Base-by-base conservation (phyloP, 2,888 invertebrate genomes). In the Pycnomerus fuliginosus region DNA sequence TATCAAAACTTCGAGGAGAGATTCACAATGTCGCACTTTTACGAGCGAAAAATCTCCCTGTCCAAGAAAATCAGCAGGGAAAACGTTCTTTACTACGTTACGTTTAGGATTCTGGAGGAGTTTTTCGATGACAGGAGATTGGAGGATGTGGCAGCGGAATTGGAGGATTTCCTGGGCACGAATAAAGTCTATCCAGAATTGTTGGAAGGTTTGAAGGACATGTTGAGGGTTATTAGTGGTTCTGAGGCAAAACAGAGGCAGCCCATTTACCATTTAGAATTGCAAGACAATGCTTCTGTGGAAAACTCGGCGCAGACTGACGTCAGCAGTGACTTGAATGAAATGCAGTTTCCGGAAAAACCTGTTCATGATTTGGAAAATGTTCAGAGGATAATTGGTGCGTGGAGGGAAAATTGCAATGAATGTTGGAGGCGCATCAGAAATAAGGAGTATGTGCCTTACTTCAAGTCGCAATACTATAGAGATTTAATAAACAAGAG, bases 391-490 rank as follows among this genome's bases (percentile, higher is more conserved):
- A 60, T 58, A 43, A 53, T 59, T 14, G 11, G 25, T 4, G 32
- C 38, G 3, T 61, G 58, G 61, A 46, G 31, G 36, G 36, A 41
- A 2, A 40, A 42, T 25, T 51, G 53, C 22, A 30, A 40, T 1
- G 50, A 49, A 16, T 56, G 49, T 27, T 48, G 37, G 13, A 22
- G 41, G 30, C 35, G 55, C 8, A 48, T 61, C 10, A 34, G 45
- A 16, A 41, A 50, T 3, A 48, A 30, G 10, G 27, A 37, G 4
- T 37, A 59, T 37, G 55, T 56, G 2, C n/a, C 27, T 1, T 63
- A 62, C 44, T 63, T 63, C 48, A 17, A 43, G 7, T 62, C 61
- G 1, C 52, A 58, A 20, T 62, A 42, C 12, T 42, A 42, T 35
- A 23, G 16, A 2, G 7, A 32, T 27, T 20, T 7, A 20, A 20